Conservation (phyloP, 2,113 vertebrate genomes). For the Chionodraco myersi region DNA sequence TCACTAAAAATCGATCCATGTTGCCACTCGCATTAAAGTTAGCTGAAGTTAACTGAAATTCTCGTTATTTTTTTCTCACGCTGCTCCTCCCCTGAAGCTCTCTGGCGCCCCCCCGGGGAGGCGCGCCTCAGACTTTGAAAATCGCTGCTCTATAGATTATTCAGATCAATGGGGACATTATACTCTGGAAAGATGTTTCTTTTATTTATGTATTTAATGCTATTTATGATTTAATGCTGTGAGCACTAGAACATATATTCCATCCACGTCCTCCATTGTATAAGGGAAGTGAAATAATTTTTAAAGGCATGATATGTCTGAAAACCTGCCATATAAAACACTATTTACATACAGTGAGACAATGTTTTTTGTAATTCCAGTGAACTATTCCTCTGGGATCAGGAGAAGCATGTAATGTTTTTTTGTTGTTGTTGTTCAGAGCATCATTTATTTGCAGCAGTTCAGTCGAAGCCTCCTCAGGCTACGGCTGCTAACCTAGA, state of each 20-base stretch:
- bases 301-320: not conserved
- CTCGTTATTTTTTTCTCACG: no score
- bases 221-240: not conserved
- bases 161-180: not conserved
- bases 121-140: no score
- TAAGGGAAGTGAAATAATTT: not conserved
- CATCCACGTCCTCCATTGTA: not conserved
- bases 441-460: conserved; percentile 43
- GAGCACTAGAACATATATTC: not conserved
- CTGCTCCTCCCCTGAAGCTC: no score
- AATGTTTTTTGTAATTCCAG: conserved; percentile 15
- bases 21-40: no score
- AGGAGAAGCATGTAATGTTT: conserved; percentile 19
- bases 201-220: not conserved
- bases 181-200: not conserved
- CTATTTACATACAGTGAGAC: not conserved
- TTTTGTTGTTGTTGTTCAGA: conserved; percentile 15
- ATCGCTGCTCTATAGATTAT: not conserved
- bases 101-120: no score
- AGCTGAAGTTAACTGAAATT: no score
- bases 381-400: conserved; percentile 4
- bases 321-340: conserved; percentile 5
- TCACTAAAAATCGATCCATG: no score
- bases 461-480: conserved; percentile 29
- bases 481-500: conserved; percentile 43